Conservation (phyloP, 2,797 vertebrate genomes). For the Xenopus petersii region DNA sequence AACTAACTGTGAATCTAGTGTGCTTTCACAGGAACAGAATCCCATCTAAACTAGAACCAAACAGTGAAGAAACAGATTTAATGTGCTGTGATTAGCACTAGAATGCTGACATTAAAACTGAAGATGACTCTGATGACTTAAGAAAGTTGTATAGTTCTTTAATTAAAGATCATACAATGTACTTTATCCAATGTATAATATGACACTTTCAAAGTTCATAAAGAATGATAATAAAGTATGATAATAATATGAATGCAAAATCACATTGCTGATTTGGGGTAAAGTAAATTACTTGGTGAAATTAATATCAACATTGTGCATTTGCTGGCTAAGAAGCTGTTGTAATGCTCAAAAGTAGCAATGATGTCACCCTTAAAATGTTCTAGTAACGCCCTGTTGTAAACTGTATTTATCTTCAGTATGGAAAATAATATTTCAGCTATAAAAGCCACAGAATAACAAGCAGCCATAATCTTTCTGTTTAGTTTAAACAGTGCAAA, state of each 20-base stretch:
- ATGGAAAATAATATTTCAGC: constrained; percentile 17
- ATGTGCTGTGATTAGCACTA: constrained; percentile 5
- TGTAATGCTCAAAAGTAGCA: constrained; percentile 45
- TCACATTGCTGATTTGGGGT: too few relatives aligned
- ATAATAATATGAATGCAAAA: too few relatives aligned
- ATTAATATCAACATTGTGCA: constrained; percentile 54
- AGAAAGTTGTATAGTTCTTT: constrained; percentile 5
- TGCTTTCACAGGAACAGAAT: not conserved
- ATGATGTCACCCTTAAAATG: constrained; percentile 49
- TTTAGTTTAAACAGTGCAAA: too few relatives aligned
- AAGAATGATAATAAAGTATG: too few relatives aligned
- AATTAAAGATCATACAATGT: constrained; percentile 2
- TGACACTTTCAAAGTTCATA: not conserved
- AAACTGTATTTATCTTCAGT: constrained; percentile 2
- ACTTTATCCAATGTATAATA: constrained; percentile 5
- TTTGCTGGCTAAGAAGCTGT: constrained; percentile 49
- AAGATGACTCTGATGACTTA: not conserved
- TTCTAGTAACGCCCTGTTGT: constrained; percentile 36
- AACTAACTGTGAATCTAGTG: constrained; percentile 5
- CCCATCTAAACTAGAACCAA: not conserved
- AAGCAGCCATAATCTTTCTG: too few relatives aligned
- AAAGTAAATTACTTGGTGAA: constrained; percentile 32
- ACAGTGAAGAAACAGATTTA: not conserved
- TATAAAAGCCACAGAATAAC: not conserved
- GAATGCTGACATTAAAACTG: not conserved